These are phyloP conservation scores for Baccha elongata DNA, from an alignment of 2,888 invertebrate species.

Conservation along the genomic window DNA sequence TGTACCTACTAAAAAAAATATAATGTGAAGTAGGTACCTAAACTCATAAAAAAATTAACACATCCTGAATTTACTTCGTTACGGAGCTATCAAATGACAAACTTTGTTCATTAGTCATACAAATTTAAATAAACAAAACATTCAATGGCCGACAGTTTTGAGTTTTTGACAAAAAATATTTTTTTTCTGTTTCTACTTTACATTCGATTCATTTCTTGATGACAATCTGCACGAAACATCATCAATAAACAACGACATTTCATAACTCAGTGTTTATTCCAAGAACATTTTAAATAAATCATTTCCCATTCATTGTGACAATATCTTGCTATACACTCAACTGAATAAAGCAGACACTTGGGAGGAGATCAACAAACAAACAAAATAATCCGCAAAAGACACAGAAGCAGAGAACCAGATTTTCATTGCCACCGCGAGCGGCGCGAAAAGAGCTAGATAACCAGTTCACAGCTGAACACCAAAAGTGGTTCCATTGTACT, in stretches of 20 bases:
- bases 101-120: too few species aligned
- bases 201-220: conserved; percentile 32
- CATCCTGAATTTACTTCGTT: too few species aligned
- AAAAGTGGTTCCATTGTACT: conserved; percentile 69
- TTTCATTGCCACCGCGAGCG: conserved; percentile 56
- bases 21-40: too few species aligned
- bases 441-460: conserved; percentile 47
- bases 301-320: conserved; percentile 58
- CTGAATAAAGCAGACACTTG: conserved; percentile 63
- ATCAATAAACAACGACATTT: conserved; percentile 50
- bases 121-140: background rate
- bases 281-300: conserved; percentile 69
- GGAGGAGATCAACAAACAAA: conserved; percentile 41
- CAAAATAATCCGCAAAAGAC: conserved; percentile 18
- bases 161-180: background rate
- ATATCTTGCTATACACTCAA: conserved; percentile 50
- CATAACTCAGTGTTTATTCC: conserved; percentile 66
- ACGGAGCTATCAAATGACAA: too few species aligned
- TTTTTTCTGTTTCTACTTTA: conserved; percentile 10
- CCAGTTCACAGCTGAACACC: conserved; percentile 67
- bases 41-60: too few species aligned
- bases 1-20: too few species aligned
- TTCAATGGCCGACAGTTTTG: background rate
- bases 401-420: conserved; percentile 65
- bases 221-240: conserved; percentile 43